Base-by-base conservation (phyloP, 2,888 invertebrate species). In the Ormyrus thymus region DNA sequence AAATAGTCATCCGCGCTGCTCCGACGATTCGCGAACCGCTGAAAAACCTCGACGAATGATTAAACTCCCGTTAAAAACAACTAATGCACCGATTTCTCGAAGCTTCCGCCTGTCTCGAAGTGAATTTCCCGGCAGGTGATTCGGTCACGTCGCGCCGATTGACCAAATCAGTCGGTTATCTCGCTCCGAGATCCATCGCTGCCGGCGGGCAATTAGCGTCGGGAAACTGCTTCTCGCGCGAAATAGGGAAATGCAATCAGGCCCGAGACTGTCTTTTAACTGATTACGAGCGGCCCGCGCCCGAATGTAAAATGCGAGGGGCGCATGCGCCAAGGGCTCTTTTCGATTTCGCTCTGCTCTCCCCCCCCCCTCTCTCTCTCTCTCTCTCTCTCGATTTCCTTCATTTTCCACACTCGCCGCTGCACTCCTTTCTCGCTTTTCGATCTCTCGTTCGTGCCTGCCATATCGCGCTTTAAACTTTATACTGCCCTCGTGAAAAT, bases 181-280 rank as follows among this genome's bases (percentile, higher is more conserved):
- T 72, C 62, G 61, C 7, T 43, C 45, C 50, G 43, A 61, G 61
- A 62, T 62, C 55, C 72, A 72, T 72, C 51, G 15, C 29, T 29
- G 29, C 29, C 45, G 53, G 58, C 13, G 51, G 56, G 50, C 65
- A 75, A 65, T 75, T 75, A 66, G 66, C 66, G 10, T 13, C 29
- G 45, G 65, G 10, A 61, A 8, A 8, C 43, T 3, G 29, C 7
- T 46, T 3, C 29, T 29, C 58, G 65, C 74, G 48, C 62, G 70
- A 71, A 68, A 76, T 55, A 62, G 76, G 69, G 59, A 48, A 76
- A 70, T 56, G 69, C 76, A 76, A 76, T 76, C 76, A 76, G 29
- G 69, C 45, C 46, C 56, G 64, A 62, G 29, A 70, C 76, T 76
- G 62, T 69, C 62, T 76, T 59, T 75, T 66, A 72, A 72, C 72